phyloP scores from a whole-genome alignment of 2,888 invertebrate genomes.

The Troilus luridus region DNA sequence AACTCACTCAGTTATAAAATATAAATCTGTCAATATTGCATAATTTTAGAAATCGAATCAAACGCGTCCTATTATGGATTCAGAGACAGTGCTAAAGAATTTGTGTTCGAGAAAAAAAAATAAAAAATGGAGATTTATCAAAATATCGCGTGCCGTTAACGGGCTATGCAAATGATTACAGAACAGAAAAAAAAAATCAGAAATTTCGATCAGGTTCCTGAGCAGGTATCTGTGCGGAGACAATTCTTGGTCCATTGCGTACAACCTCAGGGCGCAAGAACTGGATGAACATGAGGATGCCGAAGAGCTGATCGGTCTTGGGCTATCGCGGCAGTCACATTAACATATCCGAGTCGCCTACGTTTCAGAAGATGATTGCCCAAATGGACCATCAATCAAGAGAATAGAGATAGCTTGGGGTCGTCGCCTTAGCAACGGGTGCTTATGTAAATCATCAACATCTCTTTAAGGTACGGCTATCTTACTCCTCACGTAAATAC shows the following conservation, averaged over 20 bases:
- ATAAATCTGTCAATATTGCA: not conserved
- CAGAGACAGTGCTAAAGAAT: not conserved
- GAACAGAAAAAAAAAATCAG: not conserved
- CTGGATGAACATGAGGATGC: not conserved
- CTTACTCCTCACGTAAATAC: not conserved
- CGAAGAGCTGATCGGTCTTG: not conserved
- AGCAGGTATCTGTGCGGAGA: not conserved
- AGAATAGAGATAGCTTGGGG: not conserved
- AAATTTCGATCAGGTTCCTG: not conserved
- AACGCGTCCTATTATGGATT: not conserved
- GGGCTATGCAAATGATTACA: not conserved
- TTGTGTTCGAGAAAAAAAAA: not conserved
- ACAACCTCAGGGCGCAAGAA: not conserved
- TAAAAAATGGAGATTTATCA: not conserved
- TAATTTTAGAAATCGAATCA: not conserved
- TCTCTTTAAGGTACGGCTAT: not conserved
- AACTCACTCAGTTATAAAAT: not conserved
- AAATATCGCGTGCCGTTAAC: slow-evolving; percentile 12
- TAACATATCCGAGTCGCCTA: slow-evolving; percentile 36
- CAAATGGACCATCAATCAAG: slow-evolving; percentile 31
- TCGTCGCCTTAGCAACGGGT: not conserved
- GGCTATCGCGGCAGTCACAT: not conserved
- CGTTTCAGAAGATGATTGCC: slow-evolving; percentile 26
- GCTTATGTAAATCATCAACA: not conserved
- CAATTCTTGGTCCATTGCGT: not conserved